Evolutionary conservation across 2,797 vertebrate species (phyloP).

Genomic region (Phrynocephalus vlangalii): DNA sequence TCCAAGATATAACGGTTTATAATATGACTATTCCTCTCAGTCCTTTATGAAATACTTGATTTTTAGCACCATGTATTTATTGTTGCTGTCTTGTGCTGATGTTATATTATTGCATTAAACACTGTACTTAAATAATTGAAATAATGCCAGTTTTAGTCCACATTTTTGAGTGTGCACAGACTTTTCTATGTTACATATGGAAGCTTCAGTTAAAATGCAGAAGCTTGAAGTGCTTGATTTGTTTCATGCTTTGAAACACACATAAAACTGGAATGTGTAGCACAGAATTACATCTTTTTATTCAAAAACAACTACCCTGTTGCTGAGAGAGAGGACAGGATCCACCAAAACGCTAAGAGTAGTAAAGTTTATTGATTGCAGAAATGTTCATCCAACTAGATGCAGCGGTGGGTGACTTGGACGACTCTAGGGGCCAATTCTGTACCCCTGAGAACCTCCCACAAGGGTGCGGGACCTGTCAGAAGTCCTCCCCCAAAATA

Average conservation of each 20-base stretch:
- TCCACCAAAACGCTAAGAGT: constrained; percentile 65
- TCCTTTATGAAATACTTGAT: constrained; percentile 72
- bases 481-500: no score
- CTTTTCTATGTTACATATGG: constrained; percentile 72
- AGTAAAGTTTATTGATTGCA: constrained; percentile 32
- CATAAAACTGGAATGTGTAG: constrained; percentile 62
- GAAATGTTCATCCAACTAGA: not conserved
- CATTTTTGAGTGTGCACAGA: constrained; percentile 65
- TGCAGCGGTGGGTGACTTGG: no score
- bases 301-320: constrained; percentile 73
- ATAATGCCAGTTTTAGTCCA: constrained; percentile 74
- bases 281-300: constrained; percentile 55
- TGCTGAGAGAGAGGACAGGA: constrained; percentile 50
- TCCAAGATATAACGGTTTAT: constrained; percentile 71
- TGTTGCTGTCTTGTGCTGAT: constrained; percentile 72
- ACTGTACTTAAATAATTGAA: constrained; percentile 80
- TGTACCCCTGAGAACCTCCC: no score
- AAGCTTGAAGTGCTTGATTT: constrained; percentile 59
- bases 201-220: constrained; percentile 63
- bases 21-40: constrained; percentile 72
- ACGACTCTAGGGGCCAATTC: no score
- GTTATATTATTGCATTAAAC: constrained; percentile 73
- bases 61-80: constrained; percentile 71
- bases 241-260: constrained; percentile 50
- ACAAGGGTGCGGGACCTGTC: no score